A percentile compares a stretch with the other conserved stretches of the same genome.
These are phyloP conservation scores for Bombus waltoni DNA, from an alignment of 1,140 invertebrate genomes.

Conservation along the genomic window DNA sequence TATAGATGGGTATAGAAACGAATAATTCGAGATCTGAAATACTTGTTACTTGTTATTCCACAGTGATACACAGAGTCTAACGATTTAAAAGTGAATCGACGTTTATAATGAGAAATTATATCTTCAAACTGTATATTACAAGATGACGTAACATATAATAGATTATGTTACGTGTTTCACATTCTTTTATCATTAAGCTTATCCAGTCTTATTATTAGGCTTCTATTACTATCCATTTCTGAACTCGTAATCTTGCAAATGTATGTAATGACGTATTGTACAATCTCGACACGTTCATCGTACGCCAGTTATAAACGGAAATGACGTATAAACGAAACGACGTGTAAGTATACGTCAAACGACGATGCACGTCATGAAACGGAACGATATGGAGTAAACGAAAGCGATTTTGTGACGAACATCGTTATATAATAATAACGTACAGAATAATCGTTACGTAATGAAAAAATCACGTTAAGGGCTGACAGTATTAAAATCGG, in stretches of 20 bases:
- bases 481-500: too few relatives aligned
- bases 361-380: background rate
- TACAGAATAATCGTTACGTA: background rate
- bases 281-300: background rate
- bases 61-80: too few relatives aligned
- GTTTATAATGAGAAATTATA: too few relatives aligned
- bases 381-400: background rate
- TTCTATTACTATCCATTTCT: background rate
- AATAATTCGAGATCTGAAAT: too few relatives aligned
- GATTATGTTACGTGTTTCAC: background rate
- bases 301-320: background rate
- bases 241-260: background rate
- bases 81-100: too few relatives aligned
- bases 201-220: background rate
- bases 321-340: slow-evolving; percentile 5
- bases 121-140: too few relatives aligned
- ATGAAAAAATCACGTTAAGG: too few relatives aligned
- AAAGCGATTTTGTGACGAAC: background rate
- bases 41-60: too few relatives aligned
- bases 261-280: background rate
- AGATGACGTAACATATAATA: background rate
- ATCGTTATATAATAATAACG: too few relatives aligned
- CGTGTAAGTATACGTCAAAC: background rate
- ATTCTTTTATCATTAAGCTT: too few relatives aligned
- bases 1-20: too few relatives aligned